Evolutionary conservation across 1,140 invertebrate species (phyloP), one percentile per base, ranked within the genome.

Genomic region (Coboldia fuscipes): DNA sequence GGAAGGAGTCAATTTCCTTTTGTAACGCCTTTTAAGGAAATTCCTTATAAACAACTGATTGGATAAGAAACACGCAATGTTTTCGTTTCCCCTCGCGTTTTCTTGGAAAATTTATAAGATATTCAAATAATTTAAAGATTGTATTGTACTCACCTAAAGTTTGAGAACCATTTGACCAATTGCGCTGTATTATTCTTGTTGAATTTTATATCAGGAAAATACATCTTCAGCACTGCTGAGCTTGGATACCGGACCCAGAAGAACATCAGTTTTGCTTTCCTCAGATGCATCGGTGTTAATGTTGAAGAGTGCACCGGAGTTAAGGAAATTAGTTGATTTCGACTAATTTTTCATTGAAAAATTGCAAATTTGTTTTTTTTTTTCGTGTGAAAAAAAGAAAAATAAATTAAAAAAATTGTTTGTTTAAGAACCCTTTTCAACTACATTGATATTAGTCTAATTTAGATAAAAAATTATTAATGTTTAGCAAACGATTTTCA

Each of bases 171-270:
- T 64, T 99, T 99, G 67, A 99, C 94, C 52, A 99, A 76, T 66
- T 99, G 96, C 47, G 94, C 94, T 39, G 94, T 99, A 67, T 98
- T 99, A 69, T 97, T 97, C 66, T 99, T 99, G 72, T 98, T 98
- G 71, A 99, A 99, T 58, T 92, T 93, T 62, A 99, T 97, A 68
- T 99, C 96, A 10, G 93, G 93, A 70, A 99, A 99, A 71, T 94
- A 99, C 73, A 92, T 93, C 70, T 98, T 98, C 51, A 99, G 76
- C 41, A 97, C 82, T 45, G 88, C 78, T 29, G 93, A 97, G 58
- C 84, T 94, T 26, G 94, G 94, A 63, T 99, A 98, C 45, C 94
- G 74, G 42, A 93, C 90, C 80, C 89, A 99, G 77, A 98, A 98
- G 78, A 99, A 99, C 96, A 99, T 98, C 62, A 99, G 70, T 68